Evolutionary conservation across 2,113 vertebrate species (phyloP).

Genomic region (Campylomormyrus tamandua): DNA sequence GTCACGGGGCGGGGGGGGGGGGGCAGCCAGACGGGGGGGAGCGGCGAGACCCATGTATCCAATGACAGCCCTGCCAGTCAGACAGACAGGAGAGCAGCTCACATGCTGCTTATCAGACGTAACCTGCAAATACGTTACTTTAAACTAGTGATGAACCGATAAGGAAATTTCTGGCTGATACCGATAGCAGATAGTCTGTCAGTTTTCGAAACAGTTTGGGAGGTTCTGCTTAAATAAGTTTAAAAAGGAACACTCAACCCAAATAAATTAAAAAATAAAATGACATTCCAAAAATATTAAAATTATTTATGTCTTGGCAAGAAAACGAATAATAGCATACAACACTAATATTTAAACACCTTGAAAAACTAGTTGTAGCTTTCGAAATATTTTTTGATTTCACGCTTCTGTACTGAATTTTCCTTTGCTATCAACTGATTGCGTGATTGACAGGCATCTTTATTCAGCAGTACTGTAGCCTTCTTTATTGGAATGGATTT

Average conservation of each 20-base stretch:
- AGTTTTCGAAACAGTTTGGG: not conserved
- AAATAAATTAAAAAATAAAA: not conserved
- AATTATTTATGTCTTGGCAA: not conserved
- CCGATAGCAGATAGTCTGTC: not conserved
- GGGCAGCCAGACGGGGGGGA: not conserved
- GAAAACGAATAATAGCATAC: not conserved
- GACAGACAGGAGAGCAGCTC: not conserved
- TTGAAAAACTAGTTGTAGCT: too few relatives aligned
- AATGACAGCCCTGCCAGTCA: not conserved
- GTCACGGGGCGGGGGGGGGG: not conserved
- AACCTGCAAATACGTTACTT: not conserved
- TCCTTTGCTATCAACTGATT: not conserved
- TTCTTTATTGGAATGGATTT: not conserved
- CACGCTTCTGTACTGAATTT: not conserved
- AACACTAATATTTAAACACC: not conserved
- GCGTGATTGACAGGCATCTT: not conserved
- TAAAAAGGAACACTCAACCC: not conserved
- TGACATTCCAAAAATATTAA: not conserved
- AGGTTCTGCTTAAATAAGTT: not conserved
- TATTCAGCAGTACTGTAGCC: not conserved
- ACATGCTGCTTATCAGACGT: not conserved
- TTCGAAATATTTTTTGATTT: not conserved
- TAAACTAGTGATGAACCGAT: not conserved
- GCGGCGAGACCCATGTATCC: not conserved
- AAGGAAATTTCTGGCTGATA: not conserved